These are phyloP conservation scores for Limnephilus marmoratus DNA, from an alignment of 2,888 invertebrate genomes.

Conservation along the genomic window DNA sequence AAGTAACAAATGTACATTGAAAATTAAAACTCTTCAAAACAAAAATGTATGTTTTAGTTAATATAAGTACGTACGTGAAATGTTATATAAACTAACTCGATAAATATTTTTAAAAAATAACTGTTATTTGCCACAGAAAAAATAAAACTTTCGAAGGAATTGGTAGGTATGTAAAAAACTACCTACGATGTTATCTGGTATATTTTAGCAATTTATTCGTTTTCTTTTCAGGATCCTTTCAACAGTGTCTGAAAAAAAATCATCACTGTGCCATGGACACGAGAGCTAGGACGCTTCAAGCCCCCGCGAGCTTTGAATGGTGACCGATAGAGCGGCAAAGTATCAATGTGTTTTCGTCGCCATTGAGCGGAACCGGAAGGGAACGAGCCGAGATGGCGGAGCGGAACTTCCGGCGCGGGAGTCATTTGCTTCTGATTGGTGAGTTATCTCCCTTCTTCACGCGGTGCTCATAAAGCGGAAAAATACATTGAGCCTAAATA, in stretches of 20 bases:
- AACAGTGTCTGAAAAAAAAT: not conserved
- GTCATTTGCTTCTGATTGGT: slow-evolving; percentile 47
- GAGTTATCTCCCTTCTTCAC: slow-evolving; percentile 41
- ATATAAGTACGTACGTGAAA: no score
- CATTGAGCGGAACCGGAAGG: slow-evolving; percentile 50
- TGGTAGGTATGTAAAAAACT: no score
- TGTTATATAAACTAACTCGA: no score
- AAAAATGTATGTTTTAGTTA: no score
- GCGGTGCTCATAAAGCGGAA: slow-evolving; percentile 8
- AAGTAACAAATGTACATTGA: no score
- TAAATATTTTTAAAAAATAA: no score
- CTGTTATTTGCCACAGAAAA: no score
- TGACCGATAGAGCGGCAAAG: slow-evolving; percentile 47
- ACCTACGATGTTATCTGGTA: not conserved
- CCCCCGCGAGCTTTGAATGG: not conserved
- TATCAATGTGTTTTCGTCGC: slow-evolving; percentile 42
- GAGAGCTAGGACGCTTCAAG: not conserved
- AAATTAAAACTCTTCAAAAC: no score
- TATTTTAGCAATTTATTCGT: not conserved
- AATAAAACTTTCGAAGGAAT: not conserved
- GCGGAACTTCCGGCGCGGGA: slow-evolving; percentile 39
- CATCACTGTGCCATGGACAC: not conserved
- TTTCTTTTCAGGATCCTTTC: not conserved
- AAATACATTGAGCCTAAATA: slow-evolving; percentile 31
- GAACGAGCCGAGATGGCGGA: slow-evolving; percentile 47